Conservation (phyloP, 1,140 invertebrate species). For the Tetragnatha versicolor region DNA sequence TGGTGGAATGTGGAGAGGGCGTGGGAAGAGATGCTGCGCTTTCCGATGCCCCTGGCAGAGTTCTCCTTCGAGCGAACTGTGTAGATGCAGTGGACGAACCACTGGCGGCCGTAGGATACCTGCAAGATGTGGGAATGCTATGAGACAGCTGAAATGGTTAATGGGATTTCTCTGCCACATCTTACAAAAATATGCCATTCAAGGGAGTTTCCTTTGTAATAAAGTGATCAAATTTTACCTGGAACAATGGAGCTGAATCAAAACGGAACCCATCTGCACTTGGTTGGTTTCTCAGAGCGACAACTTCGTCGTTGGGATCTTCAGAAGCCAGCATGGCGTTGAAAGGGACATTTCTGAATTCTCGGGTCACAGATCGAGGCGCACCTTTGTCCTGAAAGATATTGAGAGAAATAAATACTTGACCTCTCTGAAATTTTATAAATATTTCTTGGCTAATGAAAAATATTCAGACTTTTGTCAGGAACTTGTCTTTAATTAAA, state of each 20-base stretch:
- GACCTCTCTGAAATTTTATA: too few species aligned
- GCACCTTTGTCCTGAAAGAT: slow-evolving; percentile 62
- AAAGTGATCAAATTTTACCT: too few species aligned
- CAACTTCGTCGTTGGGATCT: slow-evolving; percentile 58
- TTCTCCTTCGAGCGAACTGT: slow-evolving; percentile 60
- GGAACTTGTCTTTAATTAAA: too few species aligned
- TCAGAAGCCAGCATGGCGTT: slow-evolving; percentile 62
- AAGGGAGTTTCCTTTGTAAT: too few species aligned
- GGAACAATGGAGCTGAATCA: slow-evolving; percentile 63
- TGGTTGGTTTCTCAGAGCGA: slow-evolving; percentile 60
- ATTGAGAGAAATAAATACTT: background rate
- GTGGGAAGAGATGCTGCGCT: slow-evolving; percentile 57
- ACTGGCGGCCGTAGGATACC: slow-evolving; percentile 63
- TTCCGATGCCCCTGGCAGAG: slow-evolving; percentile 57
- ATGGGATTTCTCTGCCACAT: too few species aligned
- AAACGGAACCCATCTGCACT: slow-evolving; percentile 64
- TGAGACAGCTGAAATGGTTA: too few species aligned
- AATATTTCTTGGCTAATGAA: too few species aligned
- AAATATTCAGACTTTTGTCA: too few species aligned
- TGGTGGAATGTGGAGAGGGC: background rate
- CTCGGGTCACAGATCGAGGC: slow-evolving; percentile 60
- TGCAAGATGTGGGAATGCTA: too few species aligned
- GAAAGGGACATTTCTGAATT: slow-evolving; percentile 62
- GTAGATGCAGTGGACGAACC: slow-evolving; percentile 66
- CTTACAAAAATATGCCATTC: too few species aligned